Base-by-base conservation (phyloP, 2,888 invertebrate species). In the Thera obeliscata region DNA sequence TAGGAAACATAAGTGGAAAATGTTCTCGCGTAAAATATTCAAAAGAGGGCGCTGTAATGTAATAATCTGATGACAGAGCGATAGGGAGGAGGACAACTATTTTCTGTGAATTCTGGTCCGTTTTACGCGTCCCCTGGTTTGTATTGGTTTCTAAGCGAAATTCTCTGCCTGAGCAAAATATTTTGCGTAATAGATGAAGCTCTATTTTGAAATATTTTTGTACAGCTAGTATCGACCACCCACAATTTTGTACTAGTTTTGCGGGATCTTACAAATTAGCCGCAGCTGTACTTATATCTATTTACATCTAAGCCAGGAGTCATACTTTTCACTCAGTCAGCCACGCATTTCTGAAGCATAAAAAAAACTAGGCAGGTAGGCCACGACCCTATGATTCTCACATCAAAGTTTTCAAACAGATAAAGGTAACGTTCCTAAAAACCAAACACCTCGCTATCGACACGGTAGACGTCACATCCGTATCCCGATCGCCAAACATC, bases 1-100 rank as follows among this genome's bases (percentile, higher is more conserved):
- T 49, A 57, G 48, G 11, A 61, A 66, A 61, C 65, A 61, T 61
- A 57, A 61, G 48, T 61, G 57, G 61, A 48, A 61, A 57, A 61
- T 66, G 52, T 58, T 54, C 0, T 7, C 38, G 11, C 43, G 64
- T 67, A 50, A 69, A 67, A 67, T 71, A 73, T 71, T 69, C 69
- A 71, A 56, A 63, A 57, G 65, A 65, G 59, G 63, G 60, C 57
- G 54, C 56, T 66, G 70, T 71, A 69, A 69, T 64, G 66, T 64
- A 73, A 73, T 70, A 73, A 73, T 69, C 67, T 56, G 70, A 73
- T 71, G 73, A 73, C 72, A 69, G 66, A 66, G 56, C 67, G 65
- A 55, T 52, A 35, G 59, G 64, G 67, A 36, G 22, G 56, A 52
- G 41, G 66, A 9, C 61, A 64, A 69, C 70, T 69, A 59, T 73